These are phyloP conservation scores for Drosophila monieri DNA, from an alignment of 2,888 invertebrate genomes.

Conservation along the genomic window DNA sequence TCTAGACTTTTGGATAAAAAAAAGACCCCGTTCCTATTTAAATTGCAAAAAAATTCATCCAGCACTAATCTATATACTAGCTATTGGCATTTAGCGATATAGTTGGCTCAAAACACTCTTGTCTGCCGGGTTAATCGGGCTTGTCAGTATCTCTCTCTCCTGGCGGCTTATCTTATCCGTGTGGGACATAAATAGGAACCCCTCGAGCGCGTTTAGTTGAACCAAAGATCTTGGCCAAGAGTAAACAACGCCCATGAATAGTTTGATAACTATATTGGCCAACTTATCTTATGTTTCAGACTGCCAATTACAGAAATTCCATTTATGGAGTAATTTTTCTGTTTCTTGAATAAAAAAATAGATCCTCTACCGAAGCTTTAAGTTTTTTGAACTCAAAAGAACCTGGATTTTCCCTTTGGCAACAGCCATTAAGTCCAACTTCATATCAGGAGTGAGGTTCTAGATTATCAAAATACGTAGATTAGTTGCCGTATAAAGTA, in stretches of 20 bases:
- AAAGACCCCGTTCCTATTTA: slow-evolving; percentile 22
- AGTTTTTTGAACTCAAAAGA: neutral
- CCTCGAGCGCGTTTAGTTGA: slow-evolving; percentile 28
- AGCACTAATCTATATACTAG: neutral
- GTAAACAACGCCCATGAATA: slow-evolving; percentile 5
- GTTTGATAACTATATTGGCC: slow-evolving; percentile 1
- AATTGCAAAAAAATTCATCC: neutral
- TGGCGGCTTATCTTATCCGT: slow-evolving; percentile 26
- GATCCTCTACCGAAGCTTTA: neutral
- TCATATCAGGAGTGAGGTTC: neutral
- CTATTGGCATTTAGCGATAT: neutral
- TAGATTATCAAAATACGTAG: slow-evolving; percentile 34
- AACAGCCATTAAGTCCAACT: too few species aligned
- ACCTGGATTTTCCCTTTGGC: neutral
- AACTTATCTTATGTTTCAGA: slow-evolving; percentile 17
- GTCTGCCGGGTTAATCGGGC: slow-evolving; percentile 8
- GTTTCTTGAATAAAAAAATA: too few species aligned
- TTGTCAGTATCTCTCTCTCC: slow-evolving; percentile 9
- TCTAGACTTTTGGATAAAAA: slow-evolving; percentile 22
- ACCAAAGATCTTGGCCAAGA: slow-evolving; percentile 30
- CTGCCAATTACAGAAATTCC: slow-evolving; percentile 1
- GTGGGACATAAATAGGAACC: slow-evolving; percentile 43
- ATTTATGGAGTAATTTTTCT: slow-evolving; percentile 6
- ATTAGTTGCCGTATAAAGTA: slow-evolving; percentile 21
- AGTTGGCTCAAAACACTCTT: slow-evolving; percentile 11